Base-by-base conservation (phyloP, 2,797 vertebrate species). In the Melopsittacus undulatus region DNA sequence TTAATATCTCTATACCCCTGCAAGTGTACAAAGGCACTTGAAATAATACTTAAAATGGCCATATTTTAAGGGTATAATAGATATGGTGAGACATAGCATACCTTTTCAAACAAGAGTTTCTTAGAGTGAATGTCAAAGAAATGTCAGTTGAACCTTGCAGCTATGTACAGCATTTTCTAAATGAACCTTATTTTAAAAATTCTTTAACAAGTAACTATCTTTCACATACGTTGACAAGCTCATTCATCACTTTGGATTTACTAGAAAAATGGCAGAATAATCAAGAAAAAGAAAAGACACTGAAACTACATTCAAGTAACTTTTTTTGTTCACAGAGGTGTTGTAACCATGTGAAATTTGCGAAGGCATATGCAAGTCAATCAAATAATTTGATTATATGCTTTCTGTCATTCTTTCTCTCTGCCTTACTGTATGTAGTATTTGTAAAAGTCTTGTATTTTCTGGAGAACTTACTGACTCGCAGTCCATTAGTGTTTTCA, bases 171-270 rank as follows among this genome's bases (percentile, higher is more conserved):
- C 5, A 17, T 36, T 56, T 76, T 89, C 46, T 83, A 90, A 79
- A 85, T 13, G n/a, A 68, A 57, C 7, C 51, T 38, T 83, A 36
- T 19, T 70, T 54, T 54, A 46, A 83, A 67, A 89, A 61, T 67
- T 68, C 51, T 84, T 83, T 32, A 82, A 10, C 36, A 54, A 81
- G 42, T 85, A 84, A 85, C 59, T 82, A 5, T 36, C 16, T 82
- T 89, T 84, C 40, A 78, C 38, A 17, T 63, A 67, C 14, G 21
- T 43, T 89, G 67, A 90, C 70, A 85, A 74, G 52, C 38, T 89
- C 70, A 66, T 95, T 92, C 70, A 57, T 92, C 86, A 73, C 38
- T 70, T 30, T 76, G 62, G 45, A 74, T 93, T 94, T 90, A 66
- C 34, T 78, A 49, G 54, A 51, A 75, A 83, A 84, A 93, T 89